Conservation (phyloP, 1,140 invertebrate species). For the Calliphora vicina region DNA sequence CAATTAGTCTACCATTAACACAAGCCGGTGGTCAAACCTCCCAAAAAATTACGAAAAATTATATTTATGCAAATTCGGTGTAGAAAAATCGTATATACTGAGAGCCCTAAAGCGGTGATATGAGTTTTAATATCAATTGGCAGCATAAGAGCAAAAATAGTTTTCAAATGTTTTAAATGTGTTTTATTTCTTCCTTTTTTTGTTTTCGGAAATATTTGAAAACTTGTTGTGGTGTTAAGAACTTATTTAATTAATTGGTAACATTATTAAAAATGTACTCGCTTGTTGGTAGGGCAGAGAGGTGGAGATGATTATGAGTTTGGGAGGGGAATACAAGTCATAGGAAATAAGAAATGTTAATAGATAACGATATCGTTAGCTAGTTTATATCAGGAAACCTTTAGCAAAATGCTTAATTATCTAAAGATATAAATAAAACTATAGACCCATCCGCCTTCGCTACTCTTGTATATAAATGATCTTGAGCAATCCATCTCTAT, state of each 20-base stretch:
- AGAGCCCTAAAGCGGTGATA: background rate
- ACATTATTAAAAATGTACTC: background rate
- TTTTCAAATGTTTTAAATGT: conserved; percentile 11
- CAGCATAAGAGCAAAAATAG: background rate
- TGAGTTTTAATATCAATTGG: background rate
- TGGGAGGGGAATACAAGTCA: no score
- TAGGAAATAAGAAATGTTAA: no score
- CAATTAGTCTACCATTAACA: conserved; percentile 39
- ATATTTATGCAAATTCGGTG: conserved; percentile 25
- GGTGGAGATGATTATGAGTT: background rate
- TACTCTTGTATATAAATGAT: no score
- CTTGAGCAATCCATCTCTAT: no score
- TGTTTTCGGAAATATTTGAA: background rate
- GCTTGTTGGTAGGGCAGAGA: background rate
- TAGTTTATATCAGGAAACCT: no score
- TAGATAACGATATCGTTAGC: no score
- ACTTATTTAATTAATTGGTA: background rate
- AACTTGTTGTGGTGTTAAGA: background rate
- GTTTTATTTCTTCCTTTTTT: background rate
- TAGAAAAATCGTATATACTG: background rate
- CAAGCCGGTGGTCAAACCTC: conserved; percentile 16
- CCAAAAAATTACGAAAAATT: conserved; percentile 2
- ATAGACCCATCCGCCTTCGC: no score
- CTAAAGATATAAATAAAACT: no score
- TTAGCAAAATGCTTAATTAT: no score